Base-by-base conservation (phyloP, 2,888 invertebrate species). In the Watsonalla cultraria region DNA sequence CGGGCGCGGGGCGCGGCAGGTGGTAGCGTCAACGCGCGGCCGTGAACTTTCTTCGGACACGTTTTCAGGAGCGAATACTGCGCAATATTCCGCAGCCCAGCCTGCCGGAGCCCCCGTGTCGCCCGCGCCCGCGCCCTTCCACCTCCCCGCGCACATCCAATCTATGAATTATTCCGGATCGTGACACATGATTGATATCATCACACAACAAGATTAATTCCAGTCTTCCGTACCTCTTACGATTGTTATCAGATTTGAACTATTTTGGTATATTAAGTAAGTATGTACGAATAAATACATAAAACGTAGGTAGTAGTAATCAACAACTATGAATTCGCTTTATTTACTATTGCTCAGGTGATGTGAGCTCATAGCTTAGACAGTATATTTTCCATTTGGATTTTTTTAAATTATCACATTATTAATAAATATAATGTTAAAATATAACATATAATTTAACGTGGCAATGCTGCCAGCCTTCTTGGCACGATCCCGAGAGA, bases 31-130 rank as follows among this genome's bases (percentile, higher is more conserved):
- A 90, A 91, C 84, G 91, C 80, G 90, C 91, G 91, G 81, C 91
- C 91, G 81, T 91, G 91, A 91, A 91, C 91, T 90, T 91, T 90
- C 90, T 89, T 88, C 82, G 87, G 86, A 82, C 90, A 89, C 87
- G 88, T 89, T 90, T 89, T 90, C 89, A 90, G 90, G 86, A 88
- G 78, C 82, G 76, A 84, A 74, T 84, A 78, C 88, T 87, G 88
- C 89, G 89, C 87, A 90, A 82, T 88, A 84, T 77, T 80, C 82
- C 78, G 82, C 82, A 79, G 77, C 78, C 79, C 72, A 76, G 79
- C 82, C 80, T 84, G 75, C 72, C 78, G 70, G 76, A 76, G 73
- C 74, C 82, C 80, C 74, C 61, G 72, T 70, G 54, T 51, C 56
- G 53, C 55, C 58, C 59, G 76, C 77, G 76, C 63, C 72, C 66